Evolutionary conservation across 2,797 vertebrate species (phyloP), one percentile per base, ranked within the genome.

Genomic region (Onychomys torridus): DNA sequence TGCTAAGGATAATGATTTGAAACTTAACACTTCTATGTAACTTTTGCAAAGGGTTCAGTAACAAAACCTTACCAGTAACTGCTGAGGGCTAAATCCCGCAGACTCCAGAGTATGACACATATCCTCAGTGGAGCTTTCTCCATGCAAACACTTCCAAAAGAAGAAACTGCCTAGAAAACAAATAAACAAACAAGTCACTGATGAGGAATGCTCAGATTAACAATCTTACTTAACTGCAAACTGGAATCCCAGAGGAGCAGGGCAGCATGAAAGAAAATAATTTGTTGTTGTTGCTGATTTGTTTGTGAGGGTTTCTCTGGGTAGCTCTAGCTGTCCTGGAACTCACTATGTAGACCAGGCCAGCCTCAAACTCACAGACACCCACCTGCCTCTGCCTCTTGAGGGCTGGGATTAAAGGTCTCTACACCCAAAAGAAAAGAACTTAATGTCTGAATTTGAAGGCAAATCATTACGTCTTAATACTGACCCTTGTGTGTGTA

Each of bases 101-200:
- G 99, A 98, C 97, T 99, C 99, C 87, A 99, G 97, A 0, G 98
- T 99, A 86, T 97, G 98, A 97, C 99, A 99, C 78, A 99, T 98
- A 97, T 99, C 98, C 92, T 99, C 99, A 6, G 99, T 96, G 5
- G 99, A 98, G 95, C 99, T 99, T 97, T 99, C 98, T 40, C 99
- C 99, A 97, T 98, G 99, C 89, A 99, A 98, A 98, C 99, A 99
- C 69, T 99, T 99, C 99, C 99, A 99, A 97, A 99, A 99, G 87
- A 99, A 98, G 97, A 99, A 99, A 92, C 98, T 99, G 59, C 99
- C 99, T 99, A 90, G 92, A 37, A 94, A 65, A 83, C 61, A 65
- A 85, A 67, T 59, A 61, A 84, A 67, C 63, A 61, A 71, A 34
- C 19, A 78, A 10, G 16, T 94, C 21, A 90, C 19, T 34, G 91